Base-by-base conservation (phyloP, 2,113 vertebrate genomes). In the Gila orcuttii region DNA sequence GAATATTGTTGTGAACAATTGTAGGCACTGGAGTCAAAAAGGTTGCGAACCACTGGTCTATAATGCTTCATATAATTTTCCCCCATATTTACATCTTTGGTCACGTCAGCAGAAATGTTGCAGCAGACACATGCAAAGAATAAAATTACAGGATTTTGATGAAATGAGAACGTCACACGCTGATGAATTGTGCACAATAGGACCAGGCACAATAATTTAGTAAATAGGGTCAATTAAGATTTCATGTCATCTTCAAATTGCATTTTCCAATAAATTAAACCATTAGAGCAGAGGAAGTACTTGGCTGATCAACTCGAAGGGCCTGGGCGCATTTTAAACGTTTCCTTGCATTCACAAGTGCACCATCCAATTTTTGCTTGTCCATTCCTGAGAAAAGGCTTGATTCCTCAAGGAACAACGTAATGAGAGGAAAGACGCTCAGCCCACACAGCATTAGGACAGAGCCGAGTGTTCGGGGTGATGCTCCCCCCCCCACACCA, bases 361-460 rank as follows among this genome's bases (percentile, higher is more conserved):
- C 21, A 42, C 21, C 33, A 39, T 39, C 6, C 50, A 73, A 83
- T 83, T 83, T 33, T 71, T n/a, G 62, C 31, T 59, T 6, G 2
- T 73, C 33, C 28, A 0, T 31, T 42, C 33, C 50, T 28, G 66
- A 73, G 31, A 83, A 25, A 68, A 73, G 59, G 21, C 79, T 33
- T 62, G 81, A 86, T 91, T 93, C 92, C 92, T 93, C 60, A 45
- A 91, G 93, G 91, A 93, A 92, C 90, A 92, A 91, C 60, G 78
- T 89, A 92, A 94, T 94, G 94, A 87, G 83, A 80, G 47, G 79
- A 73, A 84, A 89, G 87, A 86, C 10, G 23, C 47, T 76, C 89
- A 89, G 93, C 92, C 93, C 92, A 93, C 94, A 94, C 92, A 93
- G 87, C 89, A 90, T 91, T 90, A 92, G 91, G 89, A 85, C 88